phyloP scores from a whole-genome alignment of 2,888 invertebrate genomes.

The Drosophila yooni region DNA sequence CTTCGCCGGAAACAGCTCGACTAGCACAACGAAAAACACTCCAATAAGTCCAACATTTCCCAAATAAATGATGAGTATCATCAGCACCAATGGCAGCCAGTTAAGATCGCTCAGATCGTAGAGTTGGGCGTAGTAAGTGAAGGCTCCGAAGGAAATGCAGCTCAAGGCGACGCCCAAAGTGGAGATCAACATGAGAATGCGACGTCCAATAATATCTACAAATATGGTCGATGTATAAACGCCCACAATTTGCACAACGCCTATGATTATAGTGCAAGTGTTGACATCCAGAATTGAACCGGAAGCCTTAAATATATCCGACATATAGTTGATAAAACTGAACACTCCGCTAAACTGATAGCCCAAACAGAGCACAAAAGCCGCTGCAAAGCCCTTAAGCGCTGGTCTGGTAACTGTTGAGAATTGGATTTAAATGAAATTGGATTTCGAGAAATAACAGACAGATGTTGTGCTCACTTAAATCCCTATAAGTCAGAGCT shows the following conservation, averaged over 20 bases:
- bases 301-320: conserved; percentile 79
- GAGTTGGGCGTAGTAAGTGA: conserved; percentile 58
- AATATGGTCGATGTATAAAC: conserved; percentile 77
- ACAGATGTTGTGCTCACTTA: conserved; percentile 66
- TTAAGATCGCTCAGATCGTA: conserved; percentile 61
- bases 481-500: conserved; percentile 60
- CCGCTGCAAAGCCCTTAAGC: conserved; percentile 68
- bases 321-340: conserved; percentile 82
- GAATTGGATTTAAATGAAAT: not conserved
- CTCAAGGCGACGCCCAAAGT: conserved; percentile 74
- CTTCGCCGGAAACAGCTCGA: conserved; percentile 83
- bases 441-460: not conserved
- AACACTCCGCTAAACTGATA: conserved; percentile 81
- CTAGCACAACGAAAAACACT: conserved; percentile 79
- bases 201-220: conserved; percentile 81
- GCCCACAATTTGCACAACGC: conserved; percentile 80
- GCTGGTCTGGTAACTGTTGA: conserved; percentile 70
- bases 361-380: conserved; percentile 66
- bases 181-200: conserved; percentile 79
- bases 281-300: conserved; percentile 79
- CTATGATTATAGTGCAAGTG: conserved; percentile 81
- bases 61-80: conserved; percentile 79
- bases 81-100: conserved; percentile 79
- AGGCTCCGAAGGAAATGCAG: conserved; percentile 73
- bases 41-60: conserved; percentile 81